Conservation (phyloP, 2,113 vertebrate genomes). For the Shinisaurus crocodilurus region DNA sequence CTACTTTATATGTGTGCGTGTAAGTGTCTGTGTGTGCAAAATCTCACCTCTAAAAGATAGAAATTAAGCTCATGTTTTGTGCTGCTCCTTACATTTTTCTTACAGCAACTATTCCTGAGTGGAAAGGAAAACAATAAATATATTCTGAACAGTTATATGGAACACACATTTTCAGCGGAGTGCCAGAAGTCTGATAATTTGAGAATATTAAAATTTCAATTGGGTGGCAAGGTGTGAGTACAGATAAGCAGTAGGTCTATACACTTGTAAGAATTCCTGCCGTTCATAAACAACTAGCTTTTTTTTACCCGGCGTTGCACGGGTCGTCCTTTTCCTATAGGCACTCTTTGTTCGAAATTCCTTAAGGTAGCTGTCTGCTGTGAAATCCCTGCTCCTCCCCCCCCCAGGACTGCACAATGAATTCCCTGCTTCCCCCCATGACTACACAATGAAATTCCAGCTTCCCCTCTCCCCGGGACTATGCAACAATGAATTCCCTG, state of each 20-base stretch:
- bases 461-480: no score
- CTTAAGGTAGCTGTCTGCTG: no score
- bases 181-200: slow-evolving; percentile 5
- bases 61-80: background rate
- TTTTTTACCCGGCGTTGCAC: no score
- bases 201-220: slow-evolving; percentile 17
- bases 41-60: background rate
- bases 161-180: slow-evolving; percentile 6
- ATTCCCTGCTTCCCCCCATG: no score
- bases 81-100: background rate
- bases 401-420: no score
- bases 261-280: slow-evolving; percentile 1
- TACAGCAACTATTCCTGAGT: background rate
- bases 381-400: no score
- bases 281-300: slow-evolving; percentile 21
- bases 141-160: background rate
- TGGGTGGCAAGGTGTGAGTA: slow-evolving; percentile 14
- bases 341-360: no score
- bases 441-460: no score
- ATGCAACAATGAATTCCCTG: no score
- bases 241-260: background rate
- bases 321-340: no score
- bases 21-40: background rate
- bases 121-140: slow-evolving; percentile 1
- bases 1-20: background rate